Evolutionary conservation across 2,888 invertebrate genomes (phyloP).

Genomic region (Chloroclysta siterata): DNA sequence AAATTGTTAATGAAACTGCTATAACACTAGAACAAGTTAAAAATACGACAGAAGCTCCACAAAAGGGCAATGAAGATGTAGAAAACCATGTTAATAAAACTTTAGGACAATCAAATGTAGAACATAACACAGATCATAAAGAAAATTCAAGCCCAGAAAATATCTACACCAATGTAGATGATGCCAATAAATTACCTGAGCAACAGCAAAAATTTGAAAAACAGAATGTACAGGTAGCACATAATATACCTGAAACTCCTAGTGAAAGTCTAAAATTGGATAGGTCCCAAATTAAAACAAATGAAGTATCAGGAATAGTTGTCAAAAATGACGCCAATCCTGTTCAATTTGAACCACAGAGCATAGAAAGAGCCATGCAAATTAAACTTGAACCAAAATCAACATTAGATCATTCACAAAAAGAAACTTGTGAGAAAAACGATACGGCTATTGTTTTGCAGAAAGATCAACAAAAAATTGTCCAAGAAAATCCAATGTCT

Average conservation of each 20-base stretch:
- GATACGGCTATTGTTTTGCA: not conserved
- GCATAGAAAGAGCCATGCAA: not conserved
- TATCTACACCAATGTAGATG: conserved; percentile 1
- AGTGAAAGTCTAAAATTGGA: not conserved
- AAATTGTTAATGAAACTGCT: not conserved
- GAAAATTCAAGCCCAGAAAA: not conserved
- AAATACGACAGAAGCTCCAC: not conserved
- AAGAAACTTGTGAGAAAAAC: not conserved
- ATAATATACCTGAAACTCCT: not conserved
- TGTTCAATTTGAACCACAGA: conserved; percentile 1
- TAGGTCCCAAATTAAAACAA: conserved; percentile 2
- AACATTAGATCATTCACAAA: not conserved
- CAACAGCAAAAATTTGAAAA: not conserved
- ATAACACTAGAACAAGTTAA: not conserved
- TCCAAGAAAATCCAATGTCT: conserved; percentile 1
- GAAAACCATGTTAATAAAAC: not conserved
- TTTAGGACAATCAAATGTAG: not conserved
- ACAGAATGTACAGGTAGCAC: not conserved
- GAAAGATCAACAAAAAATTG: not conserved
- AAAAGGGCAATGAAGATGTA: conserved; percentile 3
- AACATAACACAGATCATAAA: not conserved
- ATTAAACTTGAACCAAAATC: not conserved
- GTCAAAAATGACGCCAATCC: not conserved
- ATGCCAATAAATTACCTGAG: not conserved
- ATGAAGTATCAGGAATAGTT: not conserved